Percentiles rank a stretch among this genome's conserved stretches.
phyloP scores from a whole-genome alignment of 1,140 invertebrate genomes.

The Rhynchophorus ferrugineus region DNA sequence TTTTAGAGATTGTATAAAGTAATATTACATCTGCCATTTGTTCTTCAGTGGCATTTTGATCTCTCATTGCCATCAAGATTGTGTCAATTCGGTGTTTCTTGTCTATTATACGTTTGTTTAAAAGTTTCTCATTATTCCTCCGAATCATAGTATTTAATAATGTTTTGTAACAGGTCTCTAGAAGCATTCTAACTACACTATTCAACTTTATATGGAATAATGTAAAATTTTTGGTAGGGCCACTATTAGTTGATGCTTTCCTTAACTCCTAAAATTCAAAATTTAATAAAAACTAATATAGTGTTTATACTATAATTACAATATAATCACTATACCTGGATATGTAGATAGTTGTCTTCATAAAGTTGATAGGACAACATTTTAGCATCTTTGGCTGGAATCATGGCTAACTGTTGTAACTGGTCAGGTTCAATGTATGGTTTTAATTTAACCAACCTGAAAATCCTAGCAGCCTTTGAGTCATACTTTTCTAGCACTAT shows the following conservation, averaged over 20 bases:
- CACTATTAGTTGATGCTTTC: slow-evolving; percentile 48
- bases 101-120: slow-evolving; percentile 70
- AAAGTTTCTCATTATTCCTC: slow-evolving; percentile 51
- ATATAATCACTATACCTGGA: slow-evolving; percentile 37
- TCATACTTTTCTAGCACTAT: slow-evolving; percentile 76
- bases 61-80: slow-evolving; percentile 65
- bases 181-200: slow-evolving; percentile 62
- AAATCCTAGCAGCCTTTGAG: slow-evolving; percentile 77
- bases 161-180: slow-evolving; percentile 70
- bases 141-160: slow-evolving; percentile 62
- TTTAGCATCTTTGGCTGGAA: slow-evolving; percentile 82
- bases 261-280: slow-evolving; percentile 46
- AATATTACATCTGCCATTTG: slow-evolving; percentile 66
- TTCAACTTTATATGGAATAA: slow-evolving; percentile 66
- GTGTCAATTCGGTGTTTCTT: slow-evolving; percentile 77
- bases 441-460: slow-evolving; percentile 69
- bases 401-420: slow-evolving; percentile 81
- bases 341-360: slow-evolving; percentile 74
- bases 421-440: slow-evolving; percentile 81
- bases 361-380: slow-evolving; percentile 71
- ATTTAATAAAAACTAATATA: neutral
- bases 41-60: slow-evolving; percentile 62
- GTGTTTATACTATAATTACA: neutral
- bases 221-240: slow-evolving; percentile 60
- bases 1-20: neutral